Evolutionary conservation across 1,140 invertebrate genomes (phyloP).

Genomic region (Trichonephila inaurata): DNA sequence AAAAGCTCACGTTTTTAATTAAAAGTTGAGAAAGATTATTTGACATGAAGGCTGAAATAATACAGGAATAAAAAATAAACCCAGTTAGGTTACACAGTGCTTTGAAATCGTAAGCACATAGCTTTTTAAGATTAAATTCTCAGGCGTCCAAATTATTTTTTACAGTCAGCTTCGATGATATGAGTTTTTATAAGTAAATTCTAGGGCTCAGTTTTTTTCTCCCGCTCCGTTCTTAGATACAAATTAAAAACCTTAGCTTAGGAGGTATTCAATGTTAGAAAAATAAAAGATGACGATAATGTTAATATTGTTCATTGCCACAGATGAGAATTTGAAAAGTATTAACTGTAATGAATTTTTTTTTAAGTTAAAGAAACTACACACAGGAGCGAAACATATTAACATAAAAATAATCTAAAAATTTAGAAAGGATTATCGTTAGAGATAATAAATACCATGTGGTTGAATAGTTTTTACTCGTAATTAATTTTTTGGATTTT

Average conservation of each 20-base stretch:
- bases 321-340: background rate
- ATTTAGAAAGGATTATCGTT: background rate
- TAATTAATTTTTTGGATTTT: constrained; percentile 9
- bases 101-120: background rate
- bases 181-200: constrained; percentile 12
- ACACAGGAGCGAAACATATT: background rate
- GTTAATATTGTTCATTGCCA: constrained; percentile 8
- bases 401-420: constrained; percentile 25
- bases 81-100: background rate
- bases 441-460: background rate
- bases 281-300: constrained; percentile 17
- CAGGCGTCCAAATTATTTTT: constrained; percentile 33
- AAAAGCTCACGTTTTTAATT: constrained; percentile 41
- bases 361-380: background rate
- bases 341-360: constrained; percentile 20
- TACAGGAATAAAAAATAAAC: constrained; percentile 33
- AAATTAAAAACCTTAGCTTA: constrained; percentile 26
- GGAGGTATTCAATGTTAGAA: background rate
- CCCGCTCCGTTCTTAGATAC: background rate
- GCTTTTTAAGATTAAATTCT: constrained; percentile 17
- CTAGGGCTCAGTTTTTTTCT: background rate
- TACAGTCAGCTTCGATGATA: background rate
- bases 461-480: background rate
- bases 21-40: constrained; percentile 65
- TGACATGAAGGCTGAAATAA: constrained; percentile 32